Percentiles rank a stretch among this genome's conserved stretches.
Evolutionary conservation across 2,888 invertebrate genomes (phyloP).

Genomic region (Xanthia icteritia): DNA sequence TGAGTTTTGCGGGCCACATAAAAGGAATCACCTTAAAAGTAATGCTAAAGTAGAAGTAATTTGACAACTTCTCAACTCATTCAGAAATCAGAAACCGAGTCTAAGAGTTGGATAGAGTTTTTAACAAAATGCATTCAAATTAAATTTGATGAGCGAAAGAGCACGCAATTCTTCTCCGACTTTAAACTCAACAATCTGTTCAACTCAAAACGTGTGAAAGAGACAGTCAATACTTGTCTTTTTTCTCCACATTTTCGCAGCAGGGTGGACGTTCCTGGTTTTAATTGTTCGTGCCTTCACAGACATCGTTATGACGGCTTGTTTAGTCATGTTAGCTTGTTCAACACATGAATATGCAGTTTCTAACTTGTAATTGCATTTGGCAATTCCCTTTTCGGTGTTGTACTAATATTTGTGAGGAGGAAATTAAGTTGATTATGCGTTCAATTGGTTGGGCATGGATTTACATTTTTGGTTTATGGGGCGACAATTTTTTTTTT

Average conservation of each 20-base stretch:
- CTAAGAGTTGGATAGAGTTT: neutral
- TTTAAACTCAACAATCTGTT: neutral
- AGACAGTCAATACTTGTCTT: neutral
- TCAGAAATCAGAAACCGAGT: too few species aligned
- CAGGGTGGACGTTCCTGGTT: constrained; percentile 6
- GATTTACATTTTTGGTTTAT: neutral
- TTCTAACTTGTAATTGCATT: constrained; percentile 63
- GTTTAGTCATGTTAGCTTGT: constrained; percentile 35
- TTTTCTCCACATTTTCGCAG: constrained; percentile 1
- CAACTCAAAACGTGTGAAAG: constrained; percentile 16
- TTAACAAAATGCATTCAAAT: neutral
- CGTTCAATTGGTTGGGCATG: neutral
- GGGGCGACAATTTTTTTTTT: neutral
- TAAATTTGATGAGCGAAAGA: neutral
- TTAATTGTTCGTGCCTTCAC: constrained; percentile 46
- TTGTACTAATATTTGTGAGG: constrained; percentile 53
- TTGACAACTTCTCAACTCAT: too few species aligned
- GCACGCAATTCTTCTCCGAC: neutral
- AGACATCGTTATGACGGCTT: constrained; percentile 46
- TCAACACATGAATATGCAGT: constrained; percentile 64
- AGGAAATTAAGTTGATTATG: constrained; percentile 32
- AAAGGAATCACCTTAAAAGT: too few species aligned
- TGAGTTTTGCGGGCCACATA: too few species aligned
- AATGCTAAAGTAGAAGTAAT: too few species aligned
- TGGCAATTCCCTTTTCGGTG: constrained; percentile 47